Percentiles rank a stretch among this genome's conserved stretches.
Conservation (phyloP, 2,113 vertebrate genomes). For the Typhlomys cinereus region DNA sequence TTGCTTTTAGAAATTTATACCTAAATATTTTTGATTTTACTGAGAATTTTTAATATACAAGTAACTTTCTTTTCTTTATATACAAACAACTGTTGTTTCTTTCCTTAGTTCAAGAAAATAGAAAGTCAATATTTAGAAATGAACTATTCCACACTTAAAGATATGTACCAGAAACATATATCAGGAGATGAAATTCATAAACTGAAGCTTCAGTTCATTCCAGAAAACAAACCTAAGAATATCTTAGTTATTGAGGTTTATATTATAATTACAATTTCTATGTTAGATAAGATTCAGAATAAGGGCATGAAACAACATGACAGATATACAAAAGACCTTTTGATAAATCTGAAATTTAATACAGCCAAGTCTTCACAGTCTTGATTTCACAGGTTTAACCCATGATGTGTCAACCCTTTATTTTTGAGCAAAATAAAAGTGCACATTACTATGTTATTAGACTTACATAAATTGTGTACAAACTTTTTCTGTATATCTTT, state of each 20-base stretch:
- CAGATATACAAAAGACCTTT: background rate
- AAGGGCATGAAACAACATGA: background rate
- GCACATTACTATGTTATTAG: background rate
- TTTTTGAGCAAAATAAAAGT: background rate
- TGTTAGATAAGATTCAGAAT: background rate
- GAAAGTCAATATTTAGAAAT: background rate
- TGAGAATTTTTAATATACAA: background rate
- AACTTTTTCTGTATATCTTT: background rate
- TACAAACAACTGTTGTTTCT: no score
- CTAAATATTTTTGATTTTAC: background rate
- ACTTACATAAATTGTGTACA: background rate
- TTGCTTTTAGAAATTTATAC: background rate
- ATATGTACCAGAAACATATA: background rate
- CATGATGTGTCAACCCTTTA: background rate
- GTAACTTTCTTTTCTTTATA: no score
- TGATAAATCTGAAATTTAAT: background rate
- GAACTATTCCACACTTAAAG: background rate
- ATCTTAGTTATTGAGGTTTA: background rate
- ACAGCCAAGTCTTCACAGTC: accelerated
- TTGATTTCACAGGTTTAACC: background rate
- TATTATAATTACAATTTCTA: background rate
- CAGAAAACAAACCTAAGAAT: background rate
- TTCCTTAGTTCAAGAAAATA: background rate
- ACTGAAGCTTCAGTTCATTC: background rate
- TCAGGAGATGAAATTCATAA: background rate